A percentile compares a stretch with the other conserved stretches of the same genome.
These are phyloP conservation scores for Macrochelys suwanniensis DNA, from an alignment of 2,797 vertebrate species.

Conservation along the genomic window DNA sequence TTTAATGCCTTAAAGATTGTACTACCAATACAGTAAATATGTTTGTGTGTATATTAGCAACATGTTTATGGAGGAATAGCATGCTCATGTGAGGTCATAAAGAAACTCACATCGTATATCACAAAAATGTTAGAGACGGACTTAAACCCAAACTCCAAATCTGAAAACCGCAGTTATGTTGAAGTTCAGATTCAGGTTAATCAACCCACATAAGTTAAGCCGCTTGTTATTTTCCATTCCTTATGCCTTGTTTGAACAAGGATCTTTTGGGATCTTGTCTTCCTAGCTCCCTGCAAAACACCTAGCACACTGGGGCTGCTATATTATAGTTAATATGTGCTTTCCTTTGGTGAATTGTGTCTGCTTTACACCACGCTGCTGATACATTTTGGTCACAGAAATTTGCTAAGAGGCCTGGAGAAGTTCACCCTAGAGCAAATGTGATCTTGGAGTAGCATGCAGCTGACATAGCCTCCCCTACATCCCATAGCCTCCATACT, in stretches of 20 bases:
- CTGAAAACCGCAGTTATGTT: not conserved
- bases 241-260: not conserved
- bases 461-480: not conserved
- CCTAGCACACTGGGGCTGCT: not conserved
- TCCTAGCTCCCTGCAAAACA: not conserved
- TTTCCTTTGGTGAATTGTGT: not conserved
- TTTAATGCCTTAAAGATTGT: not conserved
- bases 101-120: not conserved
- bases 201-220: not conserved
- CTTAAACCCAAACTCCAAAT: not conserved
- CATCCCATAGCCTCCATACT: not conserved
- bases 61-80: not conserved
- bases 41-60: not conserved
- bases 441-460: not conserved
- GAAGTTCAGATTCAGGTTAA: not conserved
- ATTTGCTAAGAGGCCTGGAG: not conserved
- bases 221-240: not conserved
- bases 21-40: not conserved
- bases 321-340: accelerated
- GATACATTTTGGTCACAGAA: not conserved
- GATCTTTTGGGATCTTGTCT: not conserved
- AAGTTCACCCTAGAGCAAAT: not conserved
- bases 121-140: not conserved
- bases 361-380: not conserved
- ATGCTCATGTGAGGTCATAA: not conserved